Conservation (phyloP, 1,140 invertebrate genomes). For the Thalassaphorura encarpata region DNA sequence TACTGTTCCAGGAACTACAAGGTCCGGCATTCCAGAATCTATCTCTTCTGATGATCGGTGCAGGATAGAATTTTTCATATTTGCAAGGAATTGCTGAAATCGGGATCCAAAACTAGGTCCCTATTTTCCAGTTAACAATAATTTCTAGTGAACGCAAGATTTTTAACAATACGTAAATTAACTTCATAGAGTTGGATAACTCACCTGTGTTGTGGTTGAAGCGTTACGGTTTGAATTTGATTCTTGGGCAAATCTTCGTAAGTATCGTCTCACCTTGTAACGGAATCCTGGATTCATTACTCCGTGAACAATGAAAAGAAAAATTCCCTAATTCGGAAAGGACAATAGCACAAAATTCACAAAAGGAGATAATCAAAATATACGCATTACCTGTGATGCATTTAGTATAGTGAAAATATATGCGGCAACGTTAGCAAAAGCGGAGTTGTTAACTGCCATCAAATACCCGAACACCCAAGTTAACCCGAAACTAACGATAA, state of each 20-base stretch:
- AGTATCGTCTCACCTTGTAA: neutral
- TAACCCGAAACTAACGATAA: slow-evolving; percentile 23
- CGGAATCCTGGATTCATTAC: slow-evolving; percentile 24
- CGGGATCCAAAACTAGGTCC: no score
- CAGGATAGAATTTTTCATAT: no score
- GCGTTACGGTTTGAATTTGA: neutral
- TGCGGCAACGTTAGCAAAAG: slow-evolving; percentile 11
- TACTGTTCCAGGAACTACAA: no score
- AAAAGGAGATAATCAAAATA: neutral
- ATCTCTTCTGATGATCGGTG: no score
- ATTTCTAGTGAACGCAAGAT: no score
- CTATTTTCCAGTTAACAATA: no score
- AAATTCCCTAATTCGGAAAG: slow-evolving; percentile 15
- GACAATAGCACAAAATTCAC: neutral
- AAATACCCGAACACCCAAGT: slow-evolving; percentile 29
- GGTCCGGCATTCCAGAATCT: no score
- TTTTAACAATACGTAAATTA: no score
- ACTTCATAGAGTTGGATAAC: neutral
- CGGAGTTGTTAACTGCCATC: neutral
- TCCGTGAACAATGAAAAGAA: slow-evolving; percentile 23
- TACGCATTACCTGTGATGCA: slow-evolving; percentile 24
- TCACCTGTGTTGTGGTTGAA: neutral
- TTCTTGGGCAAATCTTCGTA: neutral
- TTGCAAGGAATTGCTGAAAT: no score
- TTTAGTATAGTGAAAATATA: slow-evolving; percentile 29